Conservation (phyloP, 2,888 invertebrate genomes). For the Aleiodes alternator region DNA sequence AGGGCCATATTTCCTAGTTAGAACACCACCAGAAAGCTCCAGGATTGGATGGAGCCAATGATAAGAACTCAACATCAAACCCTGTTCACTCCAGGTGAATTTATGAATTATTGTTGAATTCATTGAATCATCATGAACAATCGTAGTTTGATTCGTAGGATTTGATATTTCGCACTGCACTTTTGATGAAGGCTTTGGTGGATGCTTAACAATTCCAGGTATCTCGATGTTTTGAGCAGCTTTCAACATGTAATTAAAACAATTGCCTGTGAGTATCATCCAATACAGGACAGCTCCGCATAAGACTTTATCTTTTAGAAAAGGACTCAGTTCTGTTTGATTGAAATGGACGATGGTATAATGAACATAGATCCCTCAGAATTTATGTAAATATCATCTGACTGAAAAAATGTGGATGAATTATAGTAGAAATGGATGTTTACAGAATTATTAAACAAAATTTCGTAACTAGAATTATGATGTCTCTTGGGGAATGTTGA, state of each 20-base stretch:
- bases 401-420: too few relatives aligned
- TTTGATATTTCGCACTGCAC: slow-evolving; percentile 4
- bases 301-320: slow-evolving; percentile 28
- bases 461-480: too few relatives aligned
- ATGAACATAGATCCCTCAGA: too few relatives aligned
- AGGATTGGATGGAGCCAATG: slow-evolving; percentile 85
- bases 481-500: too few relatives aligned
- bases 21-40: slow-evolving; percentile 84
- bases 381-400: too few relatives aligned
- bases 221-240: slow-evolving; percentile 81
- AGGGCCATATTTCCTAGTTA: slow-evolving; percentile 83
- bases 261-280: slow-evolving; percentile 79
- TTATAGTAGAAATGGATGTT: too few relatives aligned
- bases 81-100: slow-evolving; percentile 81
- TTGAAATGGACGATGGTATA: too few relatives aligned
- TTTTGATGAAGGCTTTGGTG: slow-evolving; percentile 1
- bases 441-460: too few relatives aligned
- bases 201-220: slow-evolving; percentile 78
- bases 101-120: neutral
- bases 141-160: neutral
- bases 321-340: too few relatives aligned
- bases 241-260: slow-evolving; percentile 81
- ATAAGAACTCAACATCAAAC: slow-evolving; percentile 81
- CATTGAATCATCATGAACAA: neutral
- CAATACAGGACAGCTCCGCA: slow-evolving; percentile 78